Evolutionary conservation across 2,888 invertebrate genomes (phyloP).

Genomic region (Idaea aversata): DNA sequence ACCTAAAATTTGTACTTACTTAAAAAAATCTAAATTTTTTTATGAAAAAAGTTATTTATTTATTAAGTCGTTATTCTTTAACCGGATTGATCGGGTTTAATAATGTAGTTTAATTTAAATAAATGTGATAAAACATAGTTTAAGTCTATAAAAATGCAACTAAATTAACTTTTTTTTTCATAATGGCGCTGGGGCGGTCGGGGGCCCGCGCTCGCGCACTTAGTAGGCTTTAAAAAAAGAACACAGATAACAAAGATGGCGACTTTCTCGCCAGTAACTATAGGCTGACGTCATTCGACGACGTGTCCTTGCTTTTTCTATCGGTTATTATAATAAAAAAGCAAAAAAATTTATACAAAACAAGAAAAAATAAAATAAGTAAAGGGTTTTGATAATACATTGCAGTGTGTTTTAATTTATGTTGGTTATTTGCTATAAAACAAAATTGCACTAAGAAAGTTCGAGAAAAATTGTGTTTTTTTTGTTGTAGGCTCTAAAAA

Average conservation of each 20-base stretch:
- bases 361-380: slow-evolving; percentile 4
- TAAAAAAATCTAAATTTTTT: too few species aligned
- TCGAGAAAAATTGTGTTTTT: background rate
- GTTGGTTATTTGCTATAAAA: background rate
- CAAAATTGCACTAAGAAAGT: slow-evolving; percentile 9
- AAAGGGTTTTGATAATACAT: slow-evolving; percentile 26
- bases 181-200: slow-evolving; percentile 43
- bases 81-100: background rate
- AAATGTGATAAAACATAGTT: background rate
- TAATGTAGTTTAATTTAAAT: background rate
- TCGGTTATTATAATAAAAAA: slow-evolving; percentile 42
- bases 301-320: slow-evolving; percentile 73
- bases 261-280: slow-evolving; percentile 77
- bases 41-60: too few species aligned
- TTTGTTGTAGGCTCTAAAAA: slow-evolving; percentile 14
- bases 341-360: slow-evolving; percentile 26
- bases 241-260: slow-evolving; percentile 72
- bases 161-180: slow-evolving; percentile 33
- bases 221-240: slow-evolving; percentile 76
- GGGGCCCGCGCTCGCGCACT: slow-evolving; percentile 61
- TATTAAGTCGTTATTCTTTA: too few species aligned
- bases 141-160: background rate
- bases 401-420: background rate
- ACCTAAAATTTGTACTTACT: too few species aligned
- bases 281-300: slow-evolving; percentile 75